phyloP scores from a whole-genome alignment of 2,888 invertebrate species.

The Schizaphis graminum region DNA sequence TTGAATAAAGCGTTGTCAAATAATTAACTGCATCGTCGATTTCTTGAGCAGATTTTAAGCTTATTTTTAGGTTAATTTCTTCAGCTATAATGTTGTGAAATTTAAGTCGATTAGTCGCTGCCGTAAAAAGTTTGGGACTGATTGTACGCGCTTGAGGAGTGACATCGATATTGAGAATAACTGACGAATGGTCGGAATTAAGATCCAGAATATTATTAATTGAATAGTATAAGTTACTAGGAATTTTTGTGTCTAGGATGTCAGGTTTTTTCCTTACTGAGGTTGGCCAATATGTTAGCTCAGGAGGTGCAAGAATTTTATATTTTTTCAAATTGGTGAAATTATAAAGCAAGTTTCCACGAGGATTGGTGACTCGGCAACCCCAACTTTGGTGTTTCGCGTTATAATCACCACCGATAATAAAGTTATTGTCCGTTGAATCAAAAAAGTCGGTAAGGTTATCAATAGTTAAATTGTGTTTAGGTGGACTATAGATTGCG shows the following conservation, averaged over 20 bases:
- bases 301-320: constrained; percentile 8
- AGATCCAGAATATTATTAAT: constrained; percentile 12
- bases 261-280: constrained; percentile 13
- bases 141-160: not conserved
- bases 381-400: constrained; percentile 6
- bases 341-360: not conserved
- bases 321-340: not conserved
- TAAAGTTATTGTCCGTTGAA: not conserved
- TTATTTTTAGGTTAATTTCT: constrained; percentile 15
- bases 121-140: not conserved
- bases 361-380: not conserved
- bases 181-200: not conserved
- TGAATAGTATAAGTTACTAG: not conserved
- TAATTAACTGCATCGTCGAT: constrained; percentile 15
- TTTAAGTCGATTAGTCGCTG: not conserved
- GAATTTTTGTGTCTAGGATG: constrained; percentile 18
- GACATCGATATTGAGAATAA: not conserved
- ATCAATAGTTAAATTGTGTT: not conserved
- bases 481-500: not conserved
- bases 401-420: not conserved
- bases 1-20: not conserved
- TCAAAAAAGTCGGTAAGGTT: not conserved
- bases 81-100: constrained; percentile 7
- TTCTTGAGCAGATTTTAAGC: not conserved
- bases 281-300: constrained; percentile 24